Percentiles rank a stretch among this genome's conserved stretches.
Conservation (phyloP, 2,888 invertebrate species). For the Brenthis daphne region DNA sequence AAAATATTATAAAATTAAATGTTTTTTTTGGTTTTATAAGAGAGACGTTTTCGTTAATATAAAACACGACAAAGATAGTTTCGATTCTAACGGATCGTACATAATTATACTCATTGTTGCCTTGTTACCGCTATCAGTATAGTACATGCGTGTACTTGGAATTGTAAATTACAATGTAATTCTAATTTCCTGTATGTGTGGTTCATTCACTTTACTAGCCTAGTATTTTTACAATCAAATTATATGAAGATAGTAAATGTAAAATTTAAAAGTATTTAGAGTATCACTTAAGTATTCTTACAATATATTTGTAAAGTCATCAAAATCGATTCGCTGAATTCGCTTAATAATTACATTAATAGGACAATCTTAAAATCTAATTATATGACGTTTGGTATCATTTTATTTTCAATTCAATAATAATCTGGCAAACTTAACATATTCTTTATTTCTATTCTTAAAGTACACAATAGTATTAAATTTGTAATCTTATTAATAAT, state of each 20-base stretch:
- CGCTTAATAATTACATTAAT: no score
- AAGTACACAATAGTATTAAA: no score
- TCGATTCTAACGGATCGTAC: constrained; percentile 19
- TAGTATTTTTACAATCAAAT: constrained; percentile 15
- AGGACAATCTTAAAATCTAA: no score
- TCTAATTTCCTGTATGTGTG: constrained; percentile 32
- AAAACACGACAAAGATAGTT: constrained; percentile 16
- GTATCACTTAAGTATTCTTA: no score
- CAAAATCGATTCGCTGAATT: no score
- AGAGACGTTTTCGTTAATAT: background rate
- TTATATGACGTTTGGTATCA: no score
- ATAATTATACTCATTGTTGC: constrained; percentile 30
- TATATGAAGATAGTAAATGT: background rate
- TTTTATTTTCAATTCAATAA: no score
- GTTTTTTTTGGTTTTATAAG: background rate
- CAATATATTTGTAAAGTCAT: no score
- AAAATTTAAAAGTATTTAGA: background rate
- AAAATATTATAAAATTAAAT: background rate
- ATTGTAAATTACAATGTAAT: constrained; percentile 31
- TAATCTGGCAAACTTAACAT: no score
- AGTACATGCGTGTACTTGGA: constrained; percentile 22
- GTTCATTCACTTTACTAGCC: constrained; percentile 30
- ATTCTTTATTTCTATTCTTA: no score
- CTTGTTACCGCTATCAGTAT: constrained; percentile 27
- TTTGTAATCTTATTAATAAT: no score